Evolutionary conservation across 92 coral and sea anemone genomes (phyloP).

Genomic region (Virgularia gustaviana): DNA sequence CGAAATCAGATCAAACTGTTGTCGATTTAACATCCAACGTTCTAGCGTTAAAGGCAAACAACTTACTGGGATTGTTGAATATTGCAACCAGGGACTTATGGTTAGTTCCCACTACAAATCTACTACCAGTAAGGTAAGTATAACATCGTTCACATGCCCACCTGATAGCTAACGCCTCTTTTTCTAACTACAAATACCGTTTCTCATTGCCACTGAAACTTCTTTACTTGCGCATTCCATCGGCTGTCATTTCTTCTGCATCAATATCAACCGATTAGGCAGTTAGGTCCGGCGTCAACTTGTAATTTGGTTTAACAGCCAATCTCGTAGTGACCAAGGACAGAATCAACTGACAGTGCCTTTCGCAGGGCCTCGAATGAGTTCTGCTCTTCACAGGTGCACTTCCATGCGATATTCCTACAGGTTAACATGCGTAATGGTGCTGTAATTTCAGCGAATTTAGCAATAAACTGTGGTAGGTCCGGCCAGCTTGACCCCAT

Average conservation of each 20-base stretch:
- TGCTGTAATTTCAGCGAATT: slow-evolving; percentile 30
- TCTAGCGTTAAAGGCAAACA: slow-evolving; percentile 28
- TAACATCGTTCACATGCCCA: slow-evolving; percentile 42
- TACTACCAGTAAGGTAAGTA: slow-evolving; percentile 22
- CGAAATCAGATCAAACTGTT: slow-evolving; percentile 2
- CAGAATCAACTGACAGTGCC: slow-evolving; percentile 30
- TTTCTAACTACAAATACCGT: slow-evolving; percentile 20
- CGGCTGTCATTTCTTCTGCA: slow-evolving; percentile 41
- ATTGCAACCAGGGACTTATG: neutral
- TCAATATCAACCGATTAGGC: slow-evolving; percentile 27
- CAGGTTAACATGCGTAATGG: slow-evolving; percentile 39
- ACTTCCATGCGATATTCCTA: slow-evolving; percentile 20
- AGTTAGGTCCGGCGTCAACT: slow-evolving; percentile 43
- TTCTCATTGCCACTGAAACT: slow-evolving; percentile 23
- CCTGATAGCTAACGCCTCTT: slow-evolving; percentile 35
- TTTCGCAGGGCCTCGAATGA: slow-evolving; percentile 39
- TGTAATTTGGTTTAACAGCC: slow-evolving; percentile 25
- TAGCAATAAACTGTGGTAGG: slow-evolving; percentile 26
- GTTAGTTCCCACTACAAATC: slow-evolving; percentile 22
- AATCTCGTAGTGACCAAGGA: slow-evolving; percentile 37
- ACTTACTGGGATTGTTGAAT: neutral
- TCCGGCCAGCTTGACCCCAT: slow-evolving; percentile 36
- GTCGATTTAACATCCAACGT: slow-evolving; percentile 33
- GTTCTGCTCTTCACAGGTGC: slow-evolving; percentile 23
- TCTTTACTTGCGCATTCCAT: slow-evolving; percentile 37